phyloP scores from a whole-genome alignment of 2,797 vertebrate species.

The Florisuga fusca region DNA sequence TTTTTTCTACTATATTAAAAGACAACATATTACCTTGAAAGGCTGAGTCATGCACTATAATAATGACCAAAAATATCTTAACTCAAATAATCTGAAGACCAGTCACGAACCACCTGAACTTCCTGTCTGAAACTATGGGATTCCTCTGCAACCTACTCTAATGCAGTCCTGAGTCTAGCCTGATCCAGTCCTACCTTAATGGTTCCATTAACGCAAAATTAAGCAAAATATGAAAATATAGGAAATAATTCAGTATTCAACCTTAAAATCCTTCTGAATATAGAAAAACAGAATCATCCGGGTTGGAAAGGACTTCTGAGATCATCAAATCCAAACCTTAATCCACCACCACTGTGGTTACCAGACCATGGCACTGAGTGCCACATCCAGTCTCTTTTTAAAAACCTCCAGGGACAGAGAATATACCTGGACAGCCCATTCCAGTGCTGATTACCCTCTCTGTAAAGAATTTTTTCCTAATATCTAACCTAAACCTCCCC shows the following conservation, averaged over 20 bases:
- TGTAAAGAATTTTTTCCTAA: no score
- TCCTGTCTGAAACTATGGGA: neutral
- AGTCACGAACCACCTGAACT: neutral
- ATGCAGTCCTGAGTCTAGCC: neutral
- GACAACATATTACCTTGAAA: neutral
- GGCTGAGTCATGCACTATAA: neutral
- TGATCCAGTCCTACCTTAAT: neutral
- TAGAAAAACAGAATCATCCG: neutral
- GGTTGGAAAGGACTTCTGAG: no score
- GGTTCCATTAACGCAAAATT: neutral
- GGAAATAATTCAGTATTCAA: neutral
- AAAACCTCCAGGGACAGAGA: no score
- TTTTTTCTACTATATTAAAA: neutral
- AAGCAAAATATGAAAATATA: neutral
- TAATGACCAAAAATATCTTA: neutral
- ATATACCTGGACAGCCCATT: no score
- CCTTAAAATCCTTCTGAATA: neutral
- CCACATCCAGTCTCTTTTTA: no score
- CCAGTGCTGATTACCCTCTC: no score
- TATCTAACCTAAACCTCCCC: no score
- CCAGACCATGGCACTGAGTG: no score
- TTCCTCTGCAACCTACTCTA: neutral
- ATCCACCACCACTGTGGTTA: no score
- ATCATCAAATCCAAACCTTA: no score
- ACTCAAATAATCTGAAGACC: neutral